Percentiles rank a stretch among this genome's conserved stretches.
Conservation (phyloP, 2,888 invertebrate species). For the Caenorhabditis macrosperma region DNA sequence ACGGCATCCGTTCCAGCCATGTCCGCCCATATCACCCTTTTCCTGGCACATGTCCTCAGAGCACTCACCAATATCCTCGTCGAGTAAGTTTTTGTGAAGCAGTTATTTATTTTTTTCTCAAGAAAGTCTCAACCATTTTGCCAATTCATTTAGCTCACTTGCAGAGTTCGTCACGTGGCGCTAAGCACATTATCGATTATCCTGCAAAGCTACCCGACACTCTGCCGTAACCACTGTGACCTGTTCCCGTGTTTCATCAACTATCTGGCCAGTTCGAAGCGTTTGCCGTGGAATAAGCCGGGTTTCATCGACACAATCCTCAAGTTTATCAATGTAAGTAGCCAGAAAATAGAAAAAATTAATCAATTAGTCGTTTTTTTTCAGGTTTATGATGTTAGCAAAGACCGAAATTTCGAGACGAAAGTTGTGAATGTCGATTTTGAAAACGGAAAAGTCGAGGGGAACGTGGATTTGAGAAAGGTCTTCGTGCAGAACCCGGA, state of each 20-base stretch:
- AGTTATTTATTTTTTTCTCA: too few relatives aligned
- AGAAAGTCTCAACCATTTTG: too few relatives aligned
- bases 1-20: slow-evolving; percentile 66
- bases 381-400: slow-evolving; percentile 49
- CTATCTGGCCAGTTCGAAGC: slow-evolving; percentile 61
- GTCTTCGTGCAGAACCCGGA: slow-evolving; percentile 40
- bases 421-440: slow-evolving; percentile 15
- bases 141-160: too few relatives aligned
- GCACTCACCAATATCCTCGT: slow-evolving; percentile 65
- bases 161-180: slow-evolving; percentile 64
- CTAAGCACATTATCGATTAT: slow-evolving; percentile 62
- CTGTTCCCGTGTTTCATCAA: slow-evolving; percentile 68
- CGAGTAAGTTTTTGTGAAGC: slow-evolving; percentile 31
- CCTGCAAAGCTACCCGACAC: slow-evolving; percentile 59
- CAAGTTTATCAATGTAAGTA: slow-evolving; percentile 55
- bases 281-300: slow-evolving; percentile 61
- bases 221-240: slow-evolving; percentile 66
- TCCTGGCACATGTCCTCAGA: slow-evolving; percentile 69
- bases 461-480: slow-evolving; percentile 17
- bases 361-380: background rate
- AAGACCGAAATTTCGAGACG: slow-evolving; percentile 19
- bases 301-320: slow-evolving; percentile 61
- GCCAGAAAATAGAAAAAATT: background rate
- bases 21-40: slow-evolving; percentile 72
- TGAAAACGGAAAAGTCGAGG: slow-evolving; percentile 26